Conservation (phyloP, 2,888 invertebrate species). For the Byasa hedistus region DNA sequence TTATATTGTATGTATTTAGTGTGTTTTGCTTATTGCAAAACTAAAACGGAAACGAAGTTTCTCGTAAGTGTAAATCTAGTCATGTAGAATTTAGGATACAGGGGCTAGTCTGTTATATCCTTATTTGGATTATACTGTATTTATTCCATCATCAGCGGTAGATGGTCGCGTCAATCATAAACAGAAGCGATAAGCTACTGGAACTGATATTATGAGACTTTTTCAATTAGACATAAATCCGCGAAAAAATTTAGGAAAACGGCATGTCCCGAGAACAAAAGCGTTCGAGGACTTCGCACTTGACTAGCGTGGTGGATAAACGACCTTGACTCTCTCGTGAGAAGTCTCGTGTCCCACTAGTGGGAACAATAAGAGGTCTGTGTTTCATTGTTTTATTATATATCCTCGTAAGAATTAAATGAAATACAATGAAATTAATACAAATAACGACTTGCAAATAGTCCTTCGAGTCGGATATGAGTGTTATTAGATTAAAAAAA, state of each 20-base stretch:
- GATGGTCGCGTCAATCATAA: not conserved
- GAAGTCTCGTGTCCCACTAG: no score
- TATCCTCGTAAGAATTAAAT: no score
- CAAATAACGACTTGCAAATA: no score
- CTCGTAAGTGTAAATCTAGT: constrained; percentile 35
- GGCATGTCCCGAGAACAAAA: no score
- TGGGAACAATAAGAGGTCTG: no score
- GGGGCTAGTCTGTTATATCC: constrained; percentile 39
- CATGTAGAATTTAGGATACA: constrained; percentile 39
- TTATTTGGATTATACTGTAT: constrained; percentile 28
- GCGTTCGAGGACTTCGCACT: no score
- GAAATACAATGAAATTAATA: no score
- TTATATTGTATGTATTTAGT: no score
- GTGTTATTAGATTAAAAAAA: constrained; percentile 16
- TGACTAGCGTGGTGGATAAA: no score
- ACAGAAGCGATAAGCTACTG: constrained; percentile 21
- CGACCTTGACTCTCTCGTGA: no score
- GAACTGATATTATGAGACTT: constrained; percentile 23
- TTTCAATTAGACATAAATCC: constrained; percentile 18
- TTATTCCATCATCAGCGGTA: not conserved
- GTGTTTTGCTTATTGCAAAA: not conserved
- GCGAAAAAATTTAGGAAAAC: not conserved
- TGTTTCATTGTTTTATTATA: no score
- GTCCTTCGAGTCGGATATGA: constrained; percentile 30
- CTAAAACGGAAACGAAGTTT: constrained; percentile 33